Conservation (phyloP, 2,113 vertebrate species). For the Cynoglossus semilaevis region DNA sequence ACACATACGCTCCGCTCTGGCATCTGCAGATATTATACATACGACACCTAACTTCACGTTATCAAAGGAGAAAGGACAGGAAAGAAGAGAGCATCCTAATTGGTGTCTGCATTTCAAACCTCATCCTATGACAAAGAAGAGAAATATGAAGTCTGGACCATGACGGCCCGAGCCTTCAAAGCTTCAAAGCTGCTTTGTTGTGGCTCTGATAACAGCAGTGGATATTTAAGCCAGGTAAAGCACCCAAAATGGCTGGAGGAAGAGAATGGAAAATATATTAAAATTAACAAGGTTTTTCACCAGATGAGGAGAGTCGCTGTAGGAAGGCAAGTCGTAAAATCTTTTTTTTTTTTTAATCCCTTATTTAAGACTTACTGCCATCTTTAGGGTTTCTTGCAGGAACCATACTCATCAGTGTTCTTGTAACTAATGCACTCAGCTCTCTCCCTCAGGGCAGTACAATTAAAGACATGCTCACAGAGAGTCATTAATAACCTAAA, state of each 20-base stretch:
- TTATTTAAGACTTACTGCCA: constrained; percentile 39
- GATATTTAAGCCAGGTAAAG: constrained; percentile 49
- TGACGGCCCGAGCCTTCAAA: constrained; percentile 39
- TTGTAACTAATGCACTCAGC: constrained; percentile 39
- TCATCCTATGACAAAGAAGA: constrained; percentile 49
- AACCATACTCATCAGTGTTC: constrained; percentile 30
- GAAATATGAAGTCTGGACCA: constrained; percentile 51
- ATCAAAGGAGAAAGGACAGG: constrained; percentile 7
- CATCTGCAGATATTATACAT: neutral
- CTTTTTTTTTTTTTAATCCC: constrained; percentile 16
- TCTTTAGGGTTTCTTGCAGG: constrained; percentile 63
- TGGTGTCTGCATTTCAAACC: constrained; percentile 34
- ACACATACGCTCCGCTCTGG: neutral
- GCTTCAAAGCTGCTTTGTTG: constrained; percentile 70
- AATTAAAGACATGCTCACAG: constrained; percentile 54
- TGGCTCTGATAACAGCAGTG: constrained; percentile 47
- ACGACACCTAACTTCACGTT: too few relatives aligned
- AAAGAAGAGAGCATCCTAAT: constrained; percentile 29
- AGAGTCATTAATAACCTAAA: constrained; percentile 56
- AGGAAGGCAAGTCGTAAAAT: constrained; percentile 29
- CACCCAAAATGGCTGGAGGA: neutral
- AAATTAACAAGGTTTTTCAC: constrained; percentile 2
- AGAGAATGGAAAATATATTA: neutral
- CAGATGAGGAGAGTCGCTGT: constrained; percentile 18
- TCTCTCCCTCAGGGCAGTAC: constrained; percentile 23